These are phyloP conservation scores for Parapsyche elsis DNA, from an alignment of 1,140 invertebrate species.

Conservation along the genomic window DNA sequence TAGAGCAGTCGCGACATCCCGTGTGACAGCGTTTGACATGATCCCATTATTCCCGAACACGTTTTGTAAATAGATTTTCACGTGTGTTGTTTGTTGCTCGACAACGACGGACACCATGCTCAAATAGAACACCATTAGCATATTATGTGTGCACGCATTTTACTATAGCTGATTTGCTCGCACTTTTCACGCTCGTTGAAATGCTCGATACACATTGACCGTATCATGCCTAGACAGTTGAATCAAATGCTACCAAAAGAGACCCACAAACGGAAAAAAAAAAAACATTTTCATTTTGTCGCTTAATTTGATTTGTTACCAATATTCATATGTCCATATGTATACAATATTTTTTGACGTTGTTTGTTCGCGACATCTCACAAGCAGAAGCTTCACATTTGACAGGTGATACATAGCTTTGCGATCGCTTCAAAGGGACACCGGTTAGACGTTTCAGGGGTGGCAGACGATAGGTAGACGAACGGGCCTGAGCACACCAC, in stretches of 20 bases:
- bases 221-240: no score
- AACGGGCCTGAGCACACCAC: background rate
- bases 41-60: slow-evolving; percentile 24
- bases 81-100: background rate
- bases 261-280: background rate
- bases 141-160: no score
- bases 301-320: no score
- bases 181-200: background rate
- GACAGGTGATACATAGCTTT: slow-evolving; percentile 34
- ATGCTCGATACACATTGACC: no score
- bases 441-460: background rate
- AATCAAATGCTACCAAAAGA: no score
- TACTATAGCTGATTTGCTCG: no score
- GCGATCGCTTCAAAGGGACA: background rate
- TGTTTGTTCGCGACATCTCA: background rate
- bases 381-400: background rate
- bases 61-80: slow-evolving; percentile 24
- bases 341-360: background rate
- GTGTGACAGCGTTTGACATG: background rate
- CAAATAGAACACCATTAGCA: no score
- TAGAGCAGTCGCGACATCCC: background rate
- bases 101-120: no score
- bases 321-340: no score
- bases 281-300: background rate
- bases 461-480: background rate